Base-by-base conservation (phyloP, 1,140 invertebrate genomes). In the Acromyrmex heyeri region DNA sequence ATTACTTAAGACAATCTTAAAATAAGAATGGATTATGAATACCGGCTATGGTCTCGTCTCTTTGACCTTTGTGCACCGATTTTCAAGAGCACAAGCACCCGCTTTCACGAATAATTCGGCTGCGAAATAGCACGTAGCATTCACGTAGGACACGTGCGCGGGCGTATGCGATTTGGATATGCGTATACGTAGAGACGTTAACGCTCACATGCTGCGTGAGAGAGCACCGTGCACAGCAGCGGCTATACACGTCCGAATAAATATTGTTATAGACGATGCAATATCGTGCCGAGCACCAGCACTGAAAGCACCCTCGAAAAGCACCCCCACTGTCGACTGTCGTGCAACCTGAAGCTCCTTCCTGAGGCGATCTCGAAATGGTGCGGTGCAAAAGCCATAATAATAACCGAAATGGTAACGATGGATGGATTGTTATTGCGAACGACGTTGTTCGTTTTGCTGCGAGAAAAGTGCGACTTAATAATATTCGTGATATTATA, bases 221-320 rank as follows among this genome's bases (percentile, higher is more conserved):
- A 82, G 10, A 82, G 79, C 79, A 83, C 79, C 79, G 53, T 83
- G 79, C 79, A 83, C 79, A 83, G 79, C 79, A 73, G 59, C 67
- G 87, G 72, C 81, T 86, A 59, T 69, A 76, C 86, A 87, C 69
- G 55, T 85, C 21, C 87, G 76, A 81, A 82, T 88, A 86, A 91
- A 76, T 85, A 83, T 86, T 79, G 67, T 79, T 75, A 86, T 81
- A 79, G 65, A 73, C 76, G 61, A 90, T 72, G 81, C 83, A 79
- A 88, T 93, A 91, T 91, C 92, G 93, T 93, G 92, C 90, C 91
- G 89, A 94, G 93, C 93, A 95, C 93, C 92, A 90, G 93, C 93
- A 94, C 94, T 92, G 91, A 93, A 88, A 95, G 93, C 93, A 94
- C 93, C 91, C 91, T 90, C 91, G 91, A 91, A 89, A 85, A 90